A percentile compares a stretch with the other conserved stretches of the same genome.
Conservation (phyloP, 2,888 invertebrate genomes). For the Lordiphosa andalusiaca region DNA sequence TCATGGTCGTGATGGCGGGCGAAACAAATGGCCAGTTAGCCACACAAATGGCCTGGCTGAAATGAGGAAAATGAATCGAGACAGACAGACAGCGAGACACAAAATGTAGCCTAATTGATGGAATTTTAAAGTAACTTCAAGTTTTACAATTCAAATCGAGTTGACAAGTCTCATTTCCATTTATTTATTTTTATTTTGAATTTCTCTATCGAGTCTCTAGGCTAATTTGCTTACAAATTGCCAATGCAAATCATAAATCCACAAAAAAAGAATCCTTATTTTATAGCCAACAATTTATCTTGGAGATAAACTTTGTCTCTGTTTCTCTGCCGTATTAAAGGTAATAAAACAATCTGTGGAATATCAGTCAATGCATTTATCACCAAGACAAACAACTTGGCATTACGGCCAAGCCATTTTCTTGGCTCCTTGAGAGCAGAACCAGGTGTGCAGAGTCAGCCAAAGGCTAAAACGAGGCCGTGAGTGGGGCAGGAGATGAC, state of each 20-base stretch:
- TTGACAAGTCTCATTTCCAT: not conserved
- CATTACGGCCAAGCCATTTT: conserved; percentile 21
- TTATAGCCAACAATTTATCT: conserved; percentile 3
- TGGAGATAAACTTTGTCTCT: not conserved
- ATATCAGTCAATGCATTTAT: conserved; percentile 43
- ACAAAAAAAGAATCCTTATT: too few species aligned
- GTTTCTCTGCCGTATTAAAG: conserved; percentile 4
- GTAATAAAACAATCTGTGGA: conserved; percentile 48
- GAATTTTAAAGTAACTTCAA: conserved; percentile 8
- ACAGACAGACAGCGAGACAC: conserved; percentile 12
- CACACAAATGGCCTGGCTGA: conserved; percentile 21
- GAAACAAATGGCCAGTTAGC: conserved; percentile 45
- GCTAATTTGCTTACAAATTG: conserved; percentile 8
- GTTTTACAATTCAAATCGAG: not conserved
- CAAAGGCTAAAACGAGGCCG: not conserved
- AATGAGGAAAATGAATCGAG: conserved; percentile 12
- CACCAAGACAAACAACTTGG: conserved; percentile 42
- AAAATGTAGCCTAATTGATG: conserved; percentile 8
- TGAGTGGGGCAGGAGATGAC: conserved; percentile 33
- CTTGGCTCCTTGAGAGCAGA: not conserved
- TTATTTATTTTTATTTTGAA: not conserved
- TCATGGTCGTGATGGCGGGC: conserved; percentile 9
- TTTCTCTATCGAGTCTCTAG: not conserved
- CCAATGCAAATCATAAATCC: conserved; percentile 7
- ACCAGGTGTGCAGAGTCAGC: conserved; percentile 5